These are phyloP conservation scores for Anthoscopus minutus DNA, from an alignment of 2,113 vertebrate species.

Conservation along the genomic window DNA sequence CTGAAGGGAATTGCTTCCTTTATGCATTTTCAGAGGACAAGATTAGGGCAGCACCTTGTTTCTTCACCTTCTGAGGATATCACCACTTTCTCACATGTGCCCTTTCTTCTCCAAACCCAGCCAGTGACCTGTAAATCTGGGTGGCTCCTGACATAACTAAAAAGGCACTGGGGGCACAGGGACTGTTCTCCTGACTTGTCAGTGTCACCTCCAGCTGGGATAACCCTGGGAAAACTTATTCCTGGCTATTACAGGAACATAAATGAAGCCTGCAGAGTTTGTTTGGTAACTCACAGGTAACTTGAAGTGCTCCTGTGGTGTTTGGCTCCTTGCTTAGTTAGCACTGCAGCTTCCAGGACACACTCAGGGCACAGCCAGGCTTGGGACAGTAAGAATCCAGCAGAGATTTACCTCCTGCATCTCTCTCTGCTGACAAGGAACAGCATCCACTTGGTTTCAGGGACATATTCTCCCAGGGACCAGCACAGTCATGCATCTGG, in stretches of 20 bases:
- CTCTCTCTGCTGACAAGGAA: not conserved
- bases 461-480: not conserved
- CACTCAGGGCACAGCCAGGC: not conserved
- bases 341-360: not conserved
- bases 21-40: not conserved
- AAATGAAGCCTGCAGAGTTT: not conserved
- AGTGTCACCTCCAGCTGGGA: not conserved
- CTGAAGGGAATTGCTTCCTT: not conserved
- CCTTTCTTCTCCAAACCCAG: not conserved
- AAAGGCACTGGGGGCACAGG: not conserved
- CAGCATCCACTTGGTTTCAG: not conserved
- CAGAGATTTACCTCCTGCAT: not conserved
- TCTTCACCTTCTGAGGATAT: not conserved
- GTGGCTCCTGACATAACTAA: not conserved
- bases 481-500: not conserved
- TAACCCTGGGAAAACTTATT: not conserved
- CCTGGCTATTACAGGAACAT: not conserved
- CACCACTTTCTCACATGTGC: accelerated
- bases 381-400: not conserved
- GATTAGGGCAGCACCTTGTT: not conserved
- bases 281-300: not conserved
- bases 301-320: not conserved
- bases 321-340: not conserved
- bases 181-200: not conserved
- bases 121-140: not conserved